Evolutionary conservation across 1,140 invertebrate genomes (phyloP).

Genomic region (Nasonia longicornis): DNA sequence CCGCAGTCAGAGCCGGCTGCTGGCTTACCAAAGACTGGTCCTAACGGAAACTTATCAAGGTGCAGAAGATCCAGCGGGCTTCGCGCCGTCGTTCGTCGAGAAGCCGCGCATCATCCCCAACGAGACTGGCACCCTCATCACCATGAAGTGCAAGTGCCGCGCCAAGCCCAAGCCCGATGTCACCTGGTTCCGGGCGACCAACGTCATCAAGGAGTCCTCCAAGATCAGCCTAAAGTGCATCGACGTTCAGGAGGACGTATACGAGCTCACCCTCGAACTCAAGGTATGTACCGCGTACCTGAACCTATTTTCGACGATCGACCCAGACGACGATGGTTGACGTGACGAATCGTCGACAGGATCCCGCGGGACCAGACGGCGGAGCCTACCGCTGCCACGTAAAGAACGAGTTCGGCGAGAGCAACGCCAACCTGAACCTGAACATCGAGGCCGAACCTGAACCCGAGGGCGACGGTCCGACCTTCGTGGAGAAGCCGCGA

Average conservation of each 20-base stretch:
- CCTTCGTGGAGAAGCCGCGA: slow-evolving; percentile 97
- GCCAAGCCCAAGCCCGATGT: slow-evolving; percentile 91
- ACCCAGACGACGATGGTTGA: slow-evolving; percentile 18
- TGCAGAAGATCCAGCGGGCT: slow-evolving; percentile 88
- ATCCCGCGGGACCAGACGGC: slow-evolving; percentile 93
- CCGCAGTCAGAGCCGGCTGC: not conserved
- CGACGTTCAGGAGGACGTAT: slow-evolving; percentile 85
- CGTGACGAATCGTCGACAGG: slow-evolving; percentile 69
- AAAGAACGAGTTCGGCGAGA: slow-evolving; percentile 96
- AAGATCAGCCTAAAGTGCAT: slow-evolving; percentile 86
- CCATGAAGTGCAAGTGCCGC: slow-evolving; percentile 95
- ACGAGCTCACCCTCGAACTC: slow-evolving; percentile 89
- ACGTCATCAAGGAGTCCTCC: slow-evolving; percentile 85
- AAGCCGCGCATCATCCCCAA: slow-evolving; percentile 98
- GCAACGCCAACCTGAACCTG: slow-evolving; percentile 97
- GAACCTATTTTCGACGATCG: too few relatives aligned
- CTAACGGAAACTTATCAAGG: slow-evolving; percentile 73
- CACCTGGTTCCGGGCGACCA: slow-evolving; percentile 90
- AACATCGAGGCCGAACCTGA: slow-evolving; percentile 97
- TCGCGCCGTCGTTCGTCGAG: slow-evolving; percentile 94
- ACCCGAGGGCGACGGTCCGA: slow-evolving; percentile 93
- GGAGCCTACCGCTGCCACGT: slow-evolving; percentile 98
- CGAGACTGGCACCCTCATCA: slow-evolving; percentile 93
- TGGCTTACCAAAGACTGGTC: slow-evolving; percentile 5
- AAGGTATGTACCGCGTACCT: slow-evolving; percentile 72